Base-by-base conservation (phyloP, 2,888 invertebrate species). In the Cheilosia vulpina region DNA sequence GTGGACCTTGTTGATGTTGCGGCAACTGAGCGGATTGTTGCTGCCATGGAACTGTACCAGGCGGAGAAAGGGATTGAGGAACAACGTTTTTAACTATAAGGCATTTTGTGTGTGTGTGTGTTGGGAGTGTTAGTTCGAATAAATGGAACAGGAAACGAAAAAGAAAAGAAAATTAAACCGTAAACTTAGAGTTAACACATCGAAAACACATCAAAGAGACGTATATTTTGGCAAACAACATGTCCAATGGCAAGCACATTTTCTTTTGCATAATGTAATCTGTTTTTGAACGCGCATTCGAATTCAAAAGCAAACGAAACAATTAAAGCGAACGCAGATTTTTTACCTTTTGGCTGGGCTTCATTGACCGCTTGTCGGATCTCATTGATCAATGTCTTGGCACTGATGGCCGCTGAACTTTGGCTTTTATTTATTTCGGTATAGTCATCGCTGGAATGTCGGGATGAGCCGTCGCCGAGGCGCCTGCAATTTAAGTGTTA, bases 331-430 rank as follows among this genome's bases (percentile, higher is more conserved):
- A 83, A 80, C 50, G 62, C 78, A 72, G 88, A 87, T 90, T 60
- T 90, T 90, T 60, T 93, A 96, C 97, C 96, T 95, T 96, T 94
- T 87, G 96, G 96, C 93, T 96, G 97, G 88, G 97, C 97, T 93
- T 97, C 97, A 92, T 95, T 96, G 89, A 97, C 97, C 89, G 97
- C 97, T 92, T 96, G 96, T 87, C 96, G 94, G 90, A 97, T 97
- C 94, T 97, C 97, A 92, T 97, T 97, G 88, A 97, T 95, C 88
- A 97, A 94, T 91, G 96, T 96, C 93, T 96, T 96, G 89, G 96
- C 95, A 90, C 95, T 95, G 92, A 94, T 95, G 92, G 95, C 95
- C 88, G 95, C 95, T 88, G 94, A 94, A 89, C 93, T 93, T 90
- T 93, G 93, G 66, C 92, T 93, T 92, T 93, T 93, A 90, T 94